These are phyloP conservation scores for Lutjanus erythropterus DNA, from an alignment of 2,113 vertebrate genomes.

Conservation along the genomic window DNA sequence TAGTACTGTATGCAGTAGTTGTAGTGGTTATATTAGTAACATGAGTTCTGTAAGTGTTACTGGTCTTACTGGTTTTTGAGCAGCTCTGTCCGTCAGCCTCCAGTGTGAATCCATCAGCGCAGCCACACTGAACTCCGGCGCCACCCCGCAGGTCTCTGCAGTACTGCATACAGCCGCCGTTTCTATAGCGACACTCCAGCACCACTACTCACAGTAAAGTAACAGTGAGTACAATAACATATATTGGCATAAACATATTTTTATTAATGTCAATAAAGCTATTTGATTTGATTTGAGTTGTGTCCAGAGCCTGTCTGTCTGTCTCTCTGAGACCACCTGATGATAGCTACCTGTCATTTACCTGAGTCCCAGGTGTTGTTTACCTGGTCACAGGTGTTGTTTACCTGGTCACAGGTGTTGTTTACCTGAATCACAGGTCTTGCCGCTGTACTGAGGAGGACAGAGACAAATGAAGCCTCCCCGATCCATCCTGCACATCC, in stretches of 20 bases:
- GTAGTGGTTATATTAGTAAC: background rate
- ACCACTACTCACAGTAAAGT: slow-evolving; percentile 19
- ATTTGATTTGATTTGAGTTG: too few relatives aligned
- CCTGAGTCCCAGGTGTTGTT: background rate
- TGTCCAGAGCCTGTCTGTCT: too few relatives aligned
- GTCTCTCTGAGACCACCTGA: too few relatives aligned
- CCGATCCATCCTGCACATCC: slow-evolving; percentile 61
- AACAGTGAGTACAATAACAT: too few relatives aligned
- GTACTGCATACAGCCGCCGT: slow-evolving; percentile 86
- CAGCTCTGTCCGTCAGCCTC: slow-evolving; percentile 61
- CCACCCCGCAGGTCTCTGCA: slow-evolving; percentile 74
- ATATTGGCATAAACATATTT: too few relatives aligned
- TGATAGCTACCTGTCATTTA: too few relatives aligned
- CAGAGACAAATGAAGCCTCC: slow-evolving; percentile 70
- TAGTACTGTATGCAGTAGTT: background rate
- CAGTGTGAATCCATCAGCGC: slow-evolving; percentile 67
- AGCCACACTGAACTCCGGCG: slow-evolving; percentile 68
- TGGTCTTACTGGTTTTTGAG: slow-evolving; percentile 50
- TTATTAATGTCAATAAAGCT: too few relatives aligned
- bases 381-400: background rate
- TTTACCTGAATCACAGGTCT: slow-evolving; percentile 64
- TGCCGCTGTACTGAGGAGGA: slow-evolving; percentile 66
- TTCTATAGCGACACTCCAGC: slow-evolving; percentile 82
- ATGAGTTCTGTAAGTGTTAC: slow-evolving; percentile 19
- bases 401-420: slow-evolving; percentile 52